These are phyloP conservation scores for Agrochola lychnidis DNA, from an alignment of 2,888 invertebrate species.

Conservation along the genomic window DNA sequence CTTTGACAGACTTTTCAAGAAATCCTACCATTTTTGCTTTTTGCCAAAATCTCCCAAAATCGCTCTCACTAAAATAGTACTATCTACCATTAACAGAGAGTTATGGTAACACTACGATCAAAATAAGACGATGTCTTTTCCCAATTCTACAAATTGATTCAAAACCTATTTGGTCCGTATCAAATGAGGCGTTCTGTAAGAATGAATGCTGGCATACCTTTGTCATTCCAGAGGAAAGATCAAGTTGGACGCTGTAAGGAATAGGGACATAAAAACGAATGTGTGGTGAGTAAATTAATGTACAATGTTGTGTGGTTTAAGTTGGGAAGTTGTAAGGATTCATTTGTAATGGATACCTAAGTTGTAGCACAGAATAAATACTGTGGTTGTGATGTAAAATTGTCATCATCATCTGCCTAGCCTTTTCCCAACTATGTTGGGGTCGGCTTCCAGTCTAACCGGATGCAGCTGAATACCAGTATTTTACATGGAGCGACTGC, in stretches of 20 bases:
- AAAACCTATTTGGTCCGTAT: slow-evolving; percentile 76
- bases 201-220: slow-evolving; percentile 65
- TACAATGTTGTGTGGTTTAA: neutral
- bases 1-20: neutral
- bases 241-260: neutral
- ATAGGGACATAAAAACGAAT: slow-evolving; percentile 15
- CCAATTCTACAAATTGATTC: slow-evolving; percentile 82
- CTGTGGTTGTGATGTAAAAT: too few species aligned
- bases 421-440: too few species aligned
- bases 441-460: too few species aligned
- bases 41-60: neutral
- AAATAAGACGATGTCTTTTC: slow-evolving; percentile 70
- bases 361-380: too few species aligned
- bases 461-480: too few species aligned
- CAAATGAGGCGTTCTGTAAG: slow-evolving; percentile 69
- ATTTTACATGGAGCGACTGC: too few species aligned
- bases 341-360: too few species aligned
- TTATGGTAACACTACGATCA: slow-evolving; percentile 62
- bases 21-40: neutral
- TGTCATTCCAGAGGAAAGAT: slow-evolving; percentile 52
- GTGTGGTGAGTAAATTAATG: slow-evolving; percentile 12
- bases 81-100: neutral
- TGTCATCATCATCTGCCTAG: too few species aligned
- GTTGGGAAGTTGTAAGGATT: too few species aligned
- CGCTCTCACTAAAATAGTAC: neutral